Evolutionary conservation across 2,113 vertebrate genomes (phyloP), one percentile per base, ranked within the genome.

Genomic region (Perca schrenkii): DNA sequence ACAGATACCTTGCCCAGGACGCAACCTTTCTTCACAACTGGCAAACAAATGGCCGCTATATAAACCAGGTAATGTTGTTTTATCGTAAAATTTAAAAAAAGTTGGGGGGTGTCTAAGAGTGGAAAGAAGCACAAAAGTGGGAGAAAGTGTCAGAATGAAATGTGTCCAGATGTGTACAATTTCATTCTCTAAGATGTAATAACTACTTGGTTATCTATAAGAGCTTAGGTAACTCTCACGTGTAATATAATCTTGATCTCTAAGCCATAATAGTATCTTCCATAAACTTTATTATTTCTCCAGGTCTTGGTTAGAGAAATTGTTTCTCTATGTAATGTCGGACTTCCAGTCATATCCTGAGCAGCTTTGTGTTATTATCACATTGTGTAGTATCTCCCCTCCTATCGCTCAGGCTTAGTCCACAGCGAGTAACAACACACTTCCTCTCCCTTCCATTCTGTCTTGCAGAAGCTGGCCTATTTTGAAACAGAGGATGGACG

Each of bases 21-120:
- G 3, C 80, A 0, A 4, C 66, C 3, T 3, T 80, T 31, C 22
- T 76, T 21, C 71, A 65, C 10, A 90, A 54, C 58, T 95, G 93
- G 93, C 75, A 84, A 58, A 93, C 94, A 8, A 93, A 94, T 2
- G 74, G 89, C 22, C 58, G 25, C 69, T 91, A 84, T 63, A 62
- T 95, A 36, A 8, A 54, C 0, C 50, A 89, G 93, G 94, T 95
- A 89, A 89, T 22, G 17, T 67, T 57, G 21, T 28, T 46, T 75
- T 16, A 60, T 43, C 5, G 28, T 34, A 49, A 47, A n/a, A 58
- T 2, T 47, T 17, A 62, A 50, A 21, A 52, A 43, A 40, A 40
- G 28, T 40, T 8, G 53, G n/a, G 8, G 16, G 17, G 22, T 57
- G 8, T 16, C 8, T 36, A 8, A 31, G 34, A 17, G 54, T 54